These are phyloP conservation scores for Syngnathus rostellatus DNA, from an alignment of 2,797 vertebrate genomes.

Conservation along the genomic window DNA sequence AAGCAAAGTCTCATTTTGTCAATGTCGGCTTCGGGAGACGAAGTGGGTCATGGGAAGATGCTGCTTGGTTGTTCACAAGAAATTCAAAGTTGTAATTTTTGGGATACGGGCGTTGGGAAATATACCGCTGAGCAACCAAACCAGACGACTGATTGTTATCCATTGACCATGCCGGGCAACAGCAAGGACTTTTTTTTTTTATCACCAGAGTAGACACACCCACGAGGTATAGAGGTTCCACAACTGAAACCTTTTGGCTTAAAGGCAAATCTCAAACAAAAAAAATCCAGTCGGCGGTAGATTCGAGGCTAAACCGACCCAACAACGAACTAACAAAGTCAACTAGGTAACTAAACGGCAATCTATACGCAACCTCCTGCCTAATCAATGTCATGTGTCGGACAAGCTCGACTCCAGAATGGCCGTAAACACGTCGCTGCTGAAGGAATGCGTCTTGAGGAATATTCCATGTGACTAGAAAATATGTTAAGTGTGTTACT, in stretches of 20 bases:
- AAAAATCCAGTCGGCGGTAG: not conserved
- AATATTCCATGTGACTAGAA: not conserved
- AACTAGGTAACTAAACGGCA: not conserved
- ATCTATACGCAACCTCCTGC: not conserved
- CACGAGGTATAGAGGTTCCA: no score
- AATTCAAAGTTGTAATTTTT: not conserved
- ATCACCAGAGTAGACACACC: no score
- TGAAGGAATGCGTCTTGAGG: not conserved
- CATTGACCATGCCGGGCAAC: no score
- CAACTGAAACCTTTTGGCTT: no score
- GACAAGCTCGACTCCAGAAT: not conserved
- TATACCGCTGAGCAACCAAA: not conserved
- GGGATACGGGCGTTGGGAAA: not conserved
- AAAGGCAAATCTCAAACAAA: no score
- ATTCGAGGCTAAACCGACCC: not conserved
- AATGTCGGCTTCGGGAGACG: not conserved
- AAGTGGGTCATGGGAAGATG: constrained; percentile 7
- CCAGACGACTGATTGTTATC: no score
- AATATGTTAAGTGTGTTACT: not conserved
- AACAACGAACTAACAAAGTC: not conserved
- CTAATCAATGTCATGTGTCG: not conserved
- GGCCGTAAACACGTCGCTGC: not conserved
- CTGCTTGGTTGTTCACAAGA: not conserved
- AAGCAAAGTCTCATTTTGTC: constrained; percentile 38
- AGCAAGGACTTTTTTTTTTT: no score